These are phyloP conservation scores for Drosophila lowei DNA, from an alignment of 1,140 invertebrate species.

Conservation along the genomic window DNA sequence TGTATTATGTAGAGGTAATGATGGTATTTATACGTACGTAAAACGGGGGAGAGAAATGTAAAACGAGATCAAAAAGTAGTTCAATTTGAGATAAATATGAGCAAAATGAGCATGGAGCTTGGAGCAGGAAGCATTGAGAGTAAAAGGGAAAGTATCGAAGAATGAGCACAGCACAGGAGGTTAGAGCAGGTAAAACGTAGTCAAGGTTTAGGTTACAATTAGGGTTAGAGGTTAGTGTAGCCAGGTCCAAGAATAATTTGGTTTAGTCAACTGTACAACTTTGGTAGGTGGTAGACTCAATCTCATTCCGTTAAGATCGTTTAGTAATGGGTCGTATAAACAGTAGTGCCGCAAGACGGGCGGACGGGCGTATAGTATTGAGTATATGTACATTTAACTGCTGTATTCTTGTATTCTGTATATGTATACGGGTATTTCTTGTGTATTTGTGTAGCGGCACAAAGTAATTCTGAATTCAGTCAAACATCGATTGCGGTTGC, in stretches of 20 bases:
- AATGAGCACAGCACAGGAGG: conserved; percentile 9
- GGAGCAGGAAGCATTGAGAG: neutral
- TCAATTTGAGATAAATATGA: conserved; percentile 20
- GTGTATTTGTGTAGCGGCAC: conserved; percentile 72
- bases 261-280: conserved; percentile 71
- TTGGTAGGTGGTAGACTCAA: conserved; percentile 57
- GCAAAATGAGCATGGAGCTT: neutral
- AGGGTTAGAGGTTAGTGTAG: conserved; percentile 9
- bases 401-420: conserved; percentile 20
- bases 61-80: conserved; percentile 46
- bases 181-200: neutral
- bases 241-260: conserved; percentile 55
- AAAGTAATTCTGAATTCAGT: conserved; percentile 35
- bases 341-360: conserved; percentile 24
- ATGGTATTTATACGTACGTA: conserved; percentile 6
- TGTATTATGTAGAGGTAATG: conserved; percentile 29
- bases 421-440: conserved; percentile 30
- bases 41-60: conserved; percentile 61
- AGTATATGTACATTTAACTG: conserved; percentile 45
- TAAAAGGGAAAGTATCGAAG: neutral
- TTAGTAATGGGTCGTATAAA: conserved; percentile 59
- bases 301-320: conserved; percentile 41
- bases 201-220: conserved; percentile 27
- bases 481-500: conserved; percentile 21
- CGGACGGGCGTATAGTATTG: conserved; percentile 18